Evolutionary conservation across 2,113 vertebrate species (phyloP), one percentile per base, ranked within the genome.

Genomic region (Trachemys scripta): DNA sequence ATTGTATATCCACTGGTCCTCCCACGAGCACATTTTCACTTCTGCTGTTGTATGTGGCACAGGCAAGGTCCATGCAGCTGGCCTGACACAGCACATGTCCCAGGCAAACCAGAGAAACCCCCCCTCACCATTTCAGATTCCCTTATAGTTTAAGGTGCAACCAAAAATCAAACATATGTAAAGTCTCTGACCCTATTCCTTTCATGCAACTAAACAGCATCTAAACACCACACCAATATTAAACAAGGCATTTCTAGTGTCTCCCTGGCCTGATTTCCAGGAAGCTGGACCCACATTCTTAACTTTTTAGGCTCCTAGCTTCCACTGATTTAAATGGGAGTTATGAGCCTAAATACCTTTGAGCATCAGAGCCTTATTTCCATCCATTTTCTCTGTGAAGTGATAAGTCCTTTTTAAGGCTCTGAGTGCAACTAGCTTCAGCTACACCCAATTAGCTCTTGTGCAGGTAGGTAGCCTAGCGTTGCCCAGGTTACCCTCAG

Each of bases 301-400:
- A 92, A 69, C 82, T 95, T 83, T 92, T 93, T 65, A 38, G 19
- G n/a, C 65, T 38, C 17, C 19, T 69, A 22, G 65, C 65, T 72
- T 72, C n/a, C 65, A 72, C n/a, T n/a, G 17, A 72, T 22, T 72
- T 72, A 38, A 72, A 72, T 72, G n/a, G 65, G 16, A 69, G 16
- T 20, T 69, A n/a, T 3, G 2, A n/a, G n/a, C 65, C 65, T 72
- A n/a, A 10, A 72, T 35, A n/a, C 62, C 3, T 84, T 75, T 72
- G n/a, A 72, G 19, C n/a, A 72, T 38, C n/a, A 72, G 19, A 38
- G n/a, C 65, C 65, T 38, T 72, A 72, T 38, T 72, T 0, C 0
- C 49, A 84, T 56, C 91, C 51, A 47, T 31, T 24, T 91, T 90
- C 75, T 38, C 56, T 69, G 85, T 0, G 0, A 85, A 89, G 87